Evolutionary conservation across 2,888 invertebrate species (phyloP).

Genomic region (Oscheius myriophilus): DNA sequence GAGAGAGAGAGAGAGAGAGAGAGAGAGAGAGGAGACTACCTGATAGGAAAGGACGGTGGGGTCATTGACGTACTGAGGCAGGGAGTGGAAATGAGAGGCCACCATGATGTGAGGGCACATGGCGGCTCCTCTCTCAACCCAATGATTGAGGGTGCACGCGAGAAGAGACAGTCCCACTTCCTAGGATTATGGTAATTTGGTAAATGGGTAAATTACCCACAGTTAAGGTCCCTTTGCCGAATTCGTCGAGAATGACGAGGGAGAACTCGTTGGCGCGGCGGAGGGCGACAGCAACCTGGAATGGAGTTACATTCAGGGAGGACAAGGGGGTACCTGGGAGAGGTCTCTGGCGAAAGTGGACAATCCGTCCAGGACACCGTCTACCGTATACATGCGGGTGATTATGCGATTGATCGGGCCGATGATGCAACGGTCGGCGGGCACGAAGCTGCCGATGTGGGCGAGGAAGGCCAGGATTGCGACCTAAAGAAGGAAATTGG

Average conservation of each 20-base stretch:
- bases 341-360: slow-evolving; percentile 88
- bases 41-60: neutral
- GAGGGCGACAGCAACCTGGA: slow-evolving; percentile 80
- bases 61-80: slow-evolving; percentile 69
- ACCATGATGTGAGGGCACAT: slow-evolving; percentile 82
- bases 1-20: no score
- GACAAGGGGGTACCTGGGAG: slow-evolving; percentile 80
- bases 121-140: slow-evolving; percentile 74
- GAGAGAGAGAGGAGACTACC: neutral
- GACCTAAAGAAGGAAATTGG: slow-evolving; percentile 70
- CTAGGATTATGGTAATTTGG: slow-evolving; percentile 69
- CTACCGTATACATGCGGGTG: slow-evolving; percentile 77
- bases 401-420: slow-evolving; percentile 80
- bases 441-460: slow-evolving; percentile 88
- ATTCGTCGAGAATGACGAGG: slow-evolving; percentile 86
- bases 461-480: slow-evolving; percentile 85
- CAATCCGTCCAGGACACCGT: slow-evolving; percentile 82
- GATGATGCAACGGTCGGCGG: slow-evolving; percentile 81
- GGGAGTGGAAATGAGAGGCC: slow-evolving; percentile 82
- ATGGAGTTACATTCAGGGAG: slow-evolving; percentile 30
- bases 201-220: slow-evolving; percentile 55
- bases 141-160: slow-evolving; percentile 79
- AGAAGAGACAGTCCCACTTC: slow-evolving; percentile 82
- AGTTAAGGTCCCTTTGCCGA: slow-evolving; percentile 83
- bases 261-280: slow-evolving; percentile 78